Percentiles rank a stretch among this genome's conserved stretches.
Evolutionary conservation across 2,888 invertebrate genomes (phyloP).

Genomic region (Strigamia maritima): DNA sequence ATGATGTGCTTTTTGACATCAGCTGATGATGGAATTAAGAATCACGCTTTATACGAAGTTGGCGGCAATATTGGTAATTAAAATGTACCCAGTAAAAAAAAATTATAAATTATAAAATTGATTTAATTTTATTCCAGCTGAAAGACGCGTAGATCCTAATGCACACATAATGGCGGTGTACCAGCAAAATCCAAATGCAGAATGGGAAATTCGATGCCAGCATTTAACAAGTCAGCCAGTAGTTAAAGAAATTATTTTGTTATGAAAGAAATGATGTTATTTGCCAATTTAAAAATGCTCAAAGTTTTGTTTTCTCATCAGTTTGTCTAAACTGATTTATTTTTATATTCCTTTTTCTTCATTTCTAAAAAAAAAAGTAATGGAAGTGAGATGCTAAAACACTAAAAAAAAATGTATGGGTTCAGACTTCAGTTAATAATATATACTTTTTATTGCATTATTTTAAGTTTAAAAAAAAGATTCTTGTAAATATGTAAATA

Average conservation of each 20-base stretch:
- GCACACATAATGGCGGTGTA: conserved; percentile 34
- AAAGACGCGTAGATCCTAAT: conserved; percentile 22
- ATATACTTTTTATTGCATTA: neutral
- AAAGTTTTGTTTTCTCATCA: neutral
- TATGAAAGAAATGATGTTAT: neutral
- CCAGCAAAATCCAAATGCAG: conserved; percentile 36
- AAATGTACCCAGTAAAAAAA: neutral
- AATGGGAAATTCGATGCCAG: conserved; percentile 33
- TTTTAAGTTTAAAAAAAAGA: neutral
- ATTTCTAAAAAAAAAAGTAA: neutral
- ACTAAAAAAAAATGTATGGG: neutral
- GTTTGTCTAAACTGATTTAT: neutral
- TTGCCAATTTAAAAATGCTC: neutral
- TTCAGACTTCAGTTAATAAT: neutral
- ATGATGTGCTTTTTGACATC: conserved; percentile 33
- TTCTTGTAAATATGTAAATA: neutral
- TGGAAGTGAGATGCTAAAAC: neutral
- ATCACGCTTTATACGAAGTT: conserved; percentile 40
- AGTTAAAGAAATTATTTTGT: conserved; percentile 36
- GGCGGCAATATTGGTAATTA: conserved; percentile 41
- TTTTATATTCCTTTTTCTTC: neutral
- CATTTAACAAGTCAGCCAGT: conserved; percentile 37
- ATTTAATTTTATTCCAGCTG: conserved; percentile 4
- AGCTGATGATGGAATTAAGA: conserved; percentile 31
- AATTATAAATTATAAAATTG: neutral